Evolutionary conservation across 1,140 invertebrate species (phyloP).

Genomic region (Centruroides vittatus): DNA sequence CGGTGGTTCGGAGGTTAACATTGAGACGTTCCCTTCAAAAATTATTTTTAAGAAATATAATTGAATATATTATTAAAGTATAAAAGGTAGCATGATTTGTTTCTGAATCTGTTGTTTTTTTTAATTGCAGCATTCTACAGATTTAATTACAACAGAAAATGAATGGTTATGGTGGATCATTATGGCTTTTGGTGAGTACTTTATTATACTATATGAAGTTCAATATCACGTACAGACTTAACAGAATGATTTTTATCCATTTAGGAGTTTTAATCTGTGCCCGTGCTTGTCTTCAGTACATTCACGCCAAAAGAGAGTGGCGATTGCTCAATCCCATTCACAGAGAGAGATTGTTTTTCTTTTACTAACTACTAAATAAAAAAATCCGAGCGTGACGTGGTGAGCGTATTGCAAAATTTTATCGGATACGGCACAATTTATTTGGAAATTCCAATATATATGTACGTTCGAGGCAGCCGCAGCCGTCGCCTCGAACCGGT

Average conservation of each 20-base stretch:
- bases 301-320: conserved; percentile 2
- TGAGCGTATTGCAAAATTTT: no score
- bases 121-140: conserved; percentile 2
- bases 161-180: conserved; percentile 7
- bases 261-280: conserved; percentile 2
- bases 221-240: no score
- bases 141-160: conserved; percentile 3
- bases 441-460: no score
- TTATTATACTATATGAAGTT: background rate
- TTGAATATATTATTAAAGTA: no score
- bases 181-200: conserved; percentile 2
- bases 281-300: conserved; percentile 2
- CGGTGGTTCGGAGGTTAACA: no score
- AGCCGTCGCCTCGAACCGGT: no score
- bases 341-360: background rate
- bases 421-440: no score
- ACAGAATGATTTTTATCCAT: background rate
- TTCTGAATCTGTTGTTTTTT: background rate
- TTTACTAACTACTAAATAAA: background rate
- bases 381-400: no score
- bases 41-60: no score
- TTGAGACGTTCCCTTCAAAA: no score
- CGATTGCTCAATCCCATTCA: background rate
- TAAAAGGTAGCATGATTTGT: no score
- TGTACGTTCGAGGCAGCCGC: no score